Conservation (phyloP, 2,797 vertebrate genomes). For the Poecilia gillii region DNA sequence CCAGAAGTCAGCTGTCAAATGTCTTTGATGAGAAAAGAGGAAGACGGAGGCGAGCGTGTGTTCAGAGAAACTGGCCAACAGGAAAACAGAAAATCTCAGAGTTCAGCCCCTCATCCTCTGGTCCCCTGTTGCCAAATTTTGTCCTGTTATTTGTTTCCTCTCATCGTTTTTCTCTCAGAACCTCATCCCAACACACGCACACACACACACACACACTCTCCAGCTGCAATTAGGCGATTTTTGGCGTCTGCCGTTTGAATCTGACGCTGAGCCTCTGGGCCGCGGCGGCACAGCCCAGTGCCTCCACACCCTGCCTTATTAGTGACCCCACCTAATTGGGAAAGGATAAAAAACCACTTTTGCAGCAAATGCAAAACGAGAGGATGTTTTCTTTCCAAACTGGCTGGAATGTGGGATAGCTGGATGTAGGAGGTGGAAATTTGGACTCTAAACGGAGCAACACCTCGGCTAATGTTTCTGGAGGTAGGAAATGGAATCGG, state of each 20-base stretch:
- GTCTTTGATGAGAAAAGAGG: constrained; percentile 70
- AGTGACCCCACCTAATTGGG: constrained; percentile 79
- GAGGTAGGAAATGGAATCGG: constrained; percentile 58
- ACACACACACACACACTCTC: constrained; percentile 23
- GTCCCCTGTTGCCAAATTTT: constrained; percentile 48
- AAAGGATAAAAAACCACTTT: constrained; percentile 50
- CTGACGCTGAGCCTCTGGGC: constrained; percentile 70
- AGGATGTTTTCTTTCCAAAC: constrained; percentile 59
- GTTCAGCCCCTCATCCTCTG: constrained; percentile 63
- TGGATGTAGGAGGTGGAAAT: constrained; percentile 29
- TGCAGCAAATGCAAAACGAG: constrained; percentile 49
- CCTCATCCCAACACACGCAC: constrained; percentile 33
- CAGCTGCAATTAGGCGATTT: constrained; percentile 71
- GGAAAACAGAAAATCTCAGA: constrained; percentile 50
- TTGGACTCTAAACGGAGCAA: constrained; percentile 54
- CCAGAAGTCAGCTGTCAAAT: constrained; percentile 80
- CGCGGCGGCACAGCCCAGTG: constrained; percentile 69
- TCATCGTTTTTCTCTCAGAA: constrained; percentile 43
- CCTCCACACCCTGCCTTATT: constrained; percentile 73
- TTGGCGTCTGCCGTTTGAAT: constrained; percentile 70
- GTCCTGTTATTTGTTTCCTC: constrained; percentile 48
- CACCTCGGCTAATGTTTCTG: constrained; percentile 61
- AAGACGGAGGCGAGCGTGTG: constrained; percentile 17
- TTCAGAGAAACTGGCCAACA: constrained; percentile 13
- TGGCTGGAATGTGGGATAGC: not conserved